A percentile compares a stretch with the other conserved stretches of the same genome.
phyloP scores from a whole-genome alignment of 2,113 vertebrate species.

The Xenotilapia flavipinnis region DNA sequence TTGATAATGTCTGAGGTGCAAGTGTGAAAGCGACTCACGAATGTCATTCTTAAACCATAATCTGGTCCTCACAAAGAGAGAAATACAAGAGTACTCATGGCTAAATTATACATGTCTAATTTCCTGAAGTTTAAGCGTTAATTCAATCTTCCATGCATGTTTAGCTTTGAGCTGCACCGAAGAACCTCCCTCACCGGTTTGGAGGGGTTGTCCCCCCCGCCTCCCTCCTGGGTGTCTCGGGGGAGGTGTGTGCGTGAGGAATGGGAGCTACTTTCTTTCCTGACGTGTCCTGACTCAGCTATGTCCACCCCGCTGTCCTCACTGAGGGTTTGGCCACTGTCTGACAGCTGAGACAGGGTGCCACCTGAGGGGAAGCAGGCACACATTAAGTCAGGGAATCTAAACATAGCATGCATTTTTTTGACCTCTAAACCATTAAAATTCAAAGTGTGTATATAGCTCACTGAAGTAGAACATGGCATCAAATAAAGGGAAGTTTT shows the following conservation, averaged over 20 bases:
- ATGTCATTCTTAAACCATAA: neutral
- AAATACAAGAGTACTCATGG: neutral
- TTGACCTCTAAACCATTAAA: neutral
- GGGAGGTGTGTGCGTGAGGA: conserved; percentile 71
- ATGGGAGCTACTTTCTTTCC: conserved; percentile 76
- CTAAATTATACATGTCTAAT: neutral
- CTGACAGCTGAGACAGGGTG: conserved; percentile 90
- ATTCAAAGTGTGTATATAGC: neutral
- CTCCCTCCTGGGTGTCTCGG: conserved; percentile 63
- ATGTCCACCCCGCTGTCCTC: conserved; percentile 98
- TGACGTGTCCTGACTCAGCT: conserved; percentile 78
- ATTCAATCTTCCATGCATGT: neutral
- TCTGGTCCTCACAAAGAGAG: conserved; percentile 11
- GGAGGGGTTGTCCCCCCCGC: conserved; percentile 54
- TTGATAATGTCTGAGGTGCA: neutral
- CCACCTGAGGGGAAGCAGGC: conserved; percentile 72
- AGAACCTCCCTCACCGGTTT: conserved; percentile 82
- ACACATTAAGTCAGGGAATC: neutral
- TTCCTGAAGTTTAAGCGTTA: neutral
- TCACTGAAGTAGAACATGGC: neutral
- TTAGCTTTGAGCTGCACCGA: neutral
- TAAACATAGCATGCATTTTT: neutral
- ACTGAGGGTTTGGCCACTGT: conserved; percentile 93
- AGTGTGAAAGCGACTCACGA: neutral
- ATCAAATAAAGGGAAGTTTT: neutral